Evolutionary conservation across 2,797 vertebrate genomes (phyloP).

Genomic region (Helostoma temminkii): DNA sequence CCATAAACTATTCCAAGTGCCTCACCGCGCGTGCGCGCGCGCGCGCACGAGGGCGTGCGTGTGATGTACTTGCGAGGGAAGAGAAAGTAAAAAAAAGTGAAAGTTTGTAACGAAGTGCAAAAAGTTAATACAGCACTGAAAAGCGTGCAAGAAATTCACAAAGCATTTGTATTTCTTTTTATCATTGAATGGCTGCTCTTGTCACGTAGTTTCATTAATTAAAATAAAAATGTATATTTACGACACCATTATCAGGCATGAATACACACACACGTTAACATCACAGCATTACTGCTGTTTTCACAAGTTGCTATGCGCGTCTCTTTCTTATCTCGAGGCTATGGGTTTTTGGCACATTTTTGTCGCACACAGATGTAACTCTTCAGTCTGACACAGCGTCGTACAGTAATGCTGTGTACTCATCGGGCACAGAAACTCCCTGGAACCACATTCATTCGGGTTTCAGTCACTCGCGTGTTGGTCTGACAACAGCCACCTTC

Average conservation of each 20-base stretch:
- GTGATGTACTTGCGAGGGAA: constrained; percentile 9
- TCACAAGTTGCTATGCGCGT: constrained; percentile 27
- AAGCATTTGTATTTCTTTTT: neutral
- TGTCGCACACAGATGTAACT: constrained; percentile 68
- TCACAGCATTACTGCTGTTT: constrained; percentile 13
- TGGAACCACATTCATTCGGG: constrained; percentile 60
- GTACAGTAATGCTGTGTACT: constrained; percentile 52
- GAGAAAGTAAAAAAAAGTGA: constrained; percentile 36
- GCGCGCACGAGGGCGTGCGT: constrained; percentile 2
- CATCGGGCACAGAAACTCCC: constrained; percentile 27
- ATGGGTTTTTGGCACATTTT: constrained; percentile 54
- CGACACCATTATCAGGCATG: neutral
- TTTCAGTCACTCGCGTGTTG: constrained; percentile 66
- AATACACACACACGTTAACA: constrained; percentile 1
- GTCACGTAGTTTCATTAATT: neutral
- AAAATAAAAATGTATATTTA: constrained; percentile 7
- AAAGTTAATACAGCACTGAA: constrained; percentile 20
- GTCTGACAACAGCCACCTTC: constrained; percentile 71
- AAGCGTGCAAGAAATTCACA: neutral
- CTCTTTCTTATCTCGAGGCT: constrained; percentile 61
- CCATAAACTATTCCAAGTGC: constrained; percentile 44
- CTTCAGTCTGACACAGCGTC: constrained; percentile 61
- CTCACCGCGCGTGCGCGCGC: constrained; percentile 10
- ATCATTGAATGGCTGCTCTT: neutral
- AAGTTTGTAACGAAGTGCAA: constrained; percentile 45